A percentile compares a stretch with the other conserved stretches of the same genome.
phyloP scores from a whole-genome alignment of 2,113 vertebrate species.

The Antigone vipio region DNA sequence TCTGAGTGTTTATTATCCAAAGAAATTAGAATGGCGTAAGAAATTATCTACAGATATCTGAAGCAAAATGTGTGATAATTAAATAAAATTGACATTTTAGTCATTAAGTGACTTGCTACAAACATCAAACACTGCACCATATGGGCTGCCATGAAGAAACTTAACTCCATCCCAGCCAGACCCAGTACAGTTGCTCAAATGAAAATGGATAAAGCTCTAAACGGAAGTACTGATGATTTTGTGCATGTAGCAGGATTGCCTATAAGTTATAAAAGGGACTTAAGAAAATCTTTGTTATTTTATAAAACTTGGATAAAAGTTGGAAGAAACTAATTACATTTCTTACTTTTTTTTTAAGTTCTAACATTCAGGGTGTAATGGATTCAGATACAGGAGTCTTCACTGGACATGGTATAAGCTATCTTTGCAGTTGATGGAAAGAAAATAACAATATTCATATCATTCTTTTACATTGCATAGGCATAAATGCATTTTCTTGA shows the following conservation, averaged over 20 bases:
- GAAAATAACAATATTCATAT: neutral
- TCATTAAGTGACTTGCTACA: neutral
- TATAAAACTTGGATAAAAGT: neutral
- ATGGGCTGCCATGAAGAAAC: neutral
- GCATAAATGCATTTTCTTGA: neutral
- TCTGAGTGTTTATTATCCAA: neutral
- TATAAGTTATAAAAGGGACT: neutral
- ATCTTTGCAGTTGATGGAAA: neutral
- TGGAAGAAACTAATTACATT: neutral
- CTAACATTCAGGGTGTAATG: neutral
- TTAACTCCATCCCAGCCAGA: neutral
- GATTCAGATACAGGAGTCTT: neutral
- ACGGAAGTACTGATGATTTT: neutral
- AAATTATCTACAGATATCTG: neutral
- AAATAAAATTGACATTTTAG: neutral
- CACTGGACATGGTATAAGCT: neutral
- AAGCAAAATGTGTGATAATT: neutral
- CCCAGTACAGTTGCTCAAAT: neutral
- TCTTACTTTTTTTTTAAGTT: neutral
- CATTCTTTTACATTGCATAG: neutral
- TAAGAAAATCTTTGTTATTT: neutral
- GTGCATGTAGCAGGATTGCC: neutral
- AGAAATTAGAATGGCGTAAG: neutral
- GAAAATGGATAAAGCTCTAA: neutral
- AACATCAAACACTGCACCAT: accelerated